phyloP scores from a whole-genome alignment of 2,113 vertebrate genomes.

The Syrmaticus mikado region DNA sequence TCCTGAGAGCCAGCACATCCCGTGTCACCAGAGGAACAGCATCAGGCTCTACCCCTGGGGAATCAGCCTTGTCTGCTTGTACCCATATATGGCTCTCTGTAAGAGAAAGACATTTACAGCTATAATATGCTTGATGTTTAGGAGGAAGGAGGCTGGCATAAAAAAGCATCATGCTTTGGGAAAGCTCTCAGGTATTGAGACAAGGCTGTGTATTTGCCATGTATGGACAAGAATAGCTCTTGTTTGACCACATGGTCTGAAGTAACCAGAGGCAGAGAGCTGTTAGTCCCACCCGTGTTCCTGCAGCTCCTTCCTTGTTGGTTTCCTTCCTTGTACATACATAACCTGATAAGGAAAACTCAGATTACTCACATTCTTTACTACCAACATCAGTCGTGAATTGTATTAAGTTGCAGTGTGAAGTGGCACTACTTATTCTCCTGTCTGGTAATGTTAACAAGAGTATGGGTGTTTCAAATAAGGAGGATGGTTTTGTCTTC shows the following conservation, averaged over 20 bases:
- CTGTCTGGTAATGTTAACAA: rapidly evolving
- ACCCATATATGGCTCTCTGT: neutral
- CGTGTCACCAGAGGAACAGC: neutral
- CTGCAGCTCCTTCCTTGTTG: neutral
- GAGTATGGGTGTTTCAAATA: rapidly evolving
- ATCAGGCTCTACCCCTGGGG: neutral
- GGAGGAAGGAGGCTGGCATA: too few relatives aligned
- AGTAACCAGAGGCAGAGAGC: neutral
- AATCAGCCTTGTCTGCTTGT: neutral
- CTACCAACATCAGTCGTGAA: neutral
- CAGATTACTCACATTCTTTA: neutral
- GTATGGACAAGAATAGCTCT: neutral
- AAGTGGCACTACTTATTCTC: neutral
- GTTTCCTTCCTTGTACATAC: neutral
- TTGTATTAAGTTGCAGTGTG: neutral
- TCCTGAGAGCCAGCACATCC: neutral
- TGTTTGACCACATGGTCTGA: neutral
- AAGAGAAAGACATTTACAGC: neutral
- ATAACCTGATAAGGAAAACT: neutral
- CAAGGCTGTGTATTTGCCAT: neutral
- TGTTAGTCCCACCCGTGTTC: neutral
- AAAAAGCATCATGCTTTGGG: neutral
- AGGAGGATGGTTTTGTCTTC: neutral
- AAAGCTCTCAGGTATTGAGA: neutral
- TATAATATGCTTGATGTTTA: neutral